phyloP scores from a whole-genome alignment of 1,140 invertebrate genomes.

The Aphaenogaster ashmeadi region DNA sequence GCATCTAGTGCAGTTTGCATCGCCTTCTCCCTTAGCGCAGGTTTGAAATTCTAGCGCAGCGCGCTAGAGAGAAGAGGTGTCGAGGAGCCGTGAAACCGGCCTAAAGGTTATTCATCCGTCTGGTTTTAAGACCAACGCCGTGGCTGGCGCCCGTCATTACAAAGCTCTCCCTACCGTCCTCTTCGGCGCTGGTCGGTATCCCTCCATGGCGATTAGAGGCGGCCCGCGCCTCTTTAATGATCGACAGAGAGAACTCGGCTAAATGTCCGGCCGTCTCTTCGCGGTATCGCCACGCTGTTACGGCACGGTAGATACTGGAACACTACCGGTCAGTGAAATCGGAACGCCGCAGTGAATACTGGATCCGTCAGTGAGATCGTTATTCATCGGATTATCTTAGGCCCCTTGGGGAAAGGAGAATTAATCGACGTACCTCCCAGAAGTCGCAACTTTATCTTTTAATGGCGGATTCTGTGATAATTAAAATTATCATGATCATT shows the following conservation, averaged over 20 bases:
- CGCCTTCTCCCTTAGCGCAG: slow-evolving; percentile 31
- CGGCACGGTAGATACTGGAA: slow-evolving; percentile 51
- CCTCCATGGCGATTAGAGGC: slow-evolving; percentile 61
- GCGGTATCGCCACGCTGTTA: slow-evolving; percentile 37
- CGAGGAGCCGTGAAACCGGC: slow-evolving; percentile 36
- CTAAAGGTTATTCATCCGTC: slow-evolving; percentile 68
- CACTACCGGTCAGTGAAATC: slow-evolving; percentile 53
- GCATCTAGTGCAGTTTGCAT: not conserved
- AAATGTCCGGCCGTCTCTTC: slow-evolving; percentile 13
- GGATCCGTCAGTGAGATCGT: slow-evolving; percentile 26
- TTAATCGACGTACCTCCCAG: not conserved
- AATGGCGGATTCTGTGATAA: not conserved
- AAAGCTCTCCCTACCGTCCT: slow-evolving; percentile 23
- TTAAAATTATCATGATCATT: slow-evolving; percentile 25
- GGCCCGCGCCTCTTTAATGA: slow-evolving; percentile 40
- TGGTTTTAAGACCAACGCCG: slow-evolving; percentile 51
- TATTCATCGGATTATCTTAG: slow-evolving; percentile 40
- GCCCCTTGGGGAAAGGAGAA: not conserved
- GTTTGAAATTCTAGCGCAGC: slow-evolving; percentile 4
- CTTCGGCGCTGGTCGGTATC: slow-evolving; percentile 14
- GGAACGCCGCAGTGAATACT: slow-evolving; percentile 7
- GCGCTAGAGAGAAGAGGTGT: slow-evolving; percentile 21
- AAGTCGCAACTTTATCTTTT: slow-evolving; percentile 15
- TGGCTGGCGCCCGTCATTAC: slow-evolving; percentile 56
- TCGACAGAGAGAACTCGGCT: slow-evolving; percentile 31